These are phyloP conservation scores for Gambusia yucatana DNA, from an alignment of 2,797 vertebrate genomes.

Conservation along the genomic window DNA sequence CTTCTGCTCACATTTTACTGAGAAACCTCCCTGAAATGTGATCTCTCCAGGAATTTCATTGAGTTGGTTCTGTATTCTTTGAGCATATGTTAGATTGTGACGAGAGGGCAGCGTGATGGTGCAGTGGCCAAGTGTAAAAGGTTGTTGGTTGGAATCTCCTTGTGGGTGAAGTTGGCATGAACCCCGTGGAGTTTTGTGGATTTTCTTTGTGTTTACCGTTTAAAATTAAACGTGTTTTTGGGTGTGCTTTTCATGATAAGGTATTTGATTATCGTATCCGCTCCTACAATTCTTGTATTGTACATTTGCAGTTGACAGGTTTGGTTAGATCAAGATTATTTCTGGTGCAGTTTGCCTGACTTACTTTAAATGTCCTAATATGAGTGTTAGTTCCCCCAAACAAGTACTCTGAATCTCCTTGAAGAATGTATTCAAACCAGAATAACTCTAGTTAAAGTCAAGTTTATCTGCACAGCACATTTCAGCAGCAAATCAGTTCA, in stretches of 20 bases:
- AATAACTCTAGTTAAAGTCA: background rate
- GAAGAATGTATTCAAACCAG: too few species aligned
- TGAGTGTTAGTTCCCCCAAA: background rate
- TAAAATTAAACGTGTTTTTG: background rate
- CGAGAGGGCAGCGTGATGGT: background rate
- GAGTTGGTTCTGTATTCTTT: background rate
- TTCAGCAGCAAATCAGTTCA: background rate
- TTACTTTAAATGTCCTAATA: background rate
- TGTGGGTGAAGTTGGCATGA: background rate
- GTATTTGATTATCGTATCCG: background rate
- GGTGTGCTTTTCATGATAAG: background rate
- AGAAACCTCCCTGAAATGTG: background rate
- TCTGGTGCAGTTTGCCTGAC: background rate
- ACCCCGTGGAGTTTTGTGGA: background rate
- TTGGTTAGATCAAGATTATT: background rate
- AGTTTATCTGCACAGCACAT: background rate
- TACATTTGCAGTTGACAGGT: background rate
- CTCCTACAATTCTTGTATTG: background rate
- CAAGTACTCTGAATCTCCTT: background rate
- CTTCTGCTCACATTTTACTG: background rate
- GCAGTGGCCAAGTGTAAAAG: background rate
- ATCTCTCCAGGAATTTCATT: background rate
- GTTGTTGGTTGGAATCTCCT: background rate
- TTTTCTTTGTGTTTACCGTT: background rate
- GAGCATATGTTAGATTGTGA: background rate